phyloP scores from a whole-genome alignment of 2,888 invertebrate species.

The Eucera pruinosa region DNA sequence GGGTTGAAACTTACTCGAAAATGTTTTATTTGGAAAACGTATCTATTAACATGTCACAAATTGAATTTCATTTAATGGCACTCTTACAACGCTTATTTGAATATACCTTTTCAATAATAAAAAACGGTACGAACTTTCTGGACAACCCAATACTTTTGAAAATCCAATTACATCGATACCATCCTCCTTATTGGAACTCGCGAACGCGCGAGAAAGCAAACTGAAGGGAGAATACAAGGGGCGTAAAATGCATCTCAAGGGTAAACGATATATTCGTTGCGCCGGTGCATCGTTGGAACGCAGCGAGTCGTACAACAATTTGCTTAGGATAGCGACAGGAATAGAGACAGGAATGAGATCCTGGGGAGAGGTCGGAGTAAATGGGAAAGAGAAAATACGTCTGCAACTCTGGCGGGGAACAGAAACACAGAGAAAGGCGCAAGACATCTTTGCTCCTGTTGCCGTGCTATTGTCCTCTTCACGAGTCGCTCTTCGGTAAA shows the following conservation, averaged over 20 bases:
- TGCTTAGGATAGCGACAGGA: conserved; percentile 52
- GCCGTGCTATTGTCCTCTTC: conserved; percentile 24
- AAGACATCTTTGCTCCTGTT: conserved; percentile 2
- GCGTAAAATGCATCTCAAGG: conserved; percentile 17
- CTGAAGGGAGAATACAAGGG: neutral
- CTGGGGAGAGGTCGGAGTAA: conserved; percentile 29
- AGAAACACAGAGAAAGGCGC: neutral
- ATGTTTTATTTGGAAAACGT: too few relatives aligned
- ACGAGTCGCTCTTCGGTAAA: conserved; percentile 35
- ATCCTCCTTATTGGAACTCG: too few relatives aligned
- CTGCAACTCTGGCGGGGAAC: conserved; percentile 33
- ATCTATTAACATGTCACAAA: too few relatives aligned
- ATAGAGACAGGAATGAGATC: conserved; percentile 32
- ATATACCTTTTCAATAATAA: too few relatives aligned
- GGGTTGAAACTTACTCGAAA: too few relatives aligned
- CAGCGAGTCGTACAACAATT: conserved; percentile 51
- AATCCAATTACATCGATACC: too few relatives aligned
- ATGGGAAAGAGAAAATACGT: conserved; percentile 55
- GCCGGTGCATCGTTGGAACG: conserved; percentile 20
- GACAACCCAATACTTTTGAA: too few relatives aligned
- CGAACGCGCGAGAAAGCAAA: neutral
- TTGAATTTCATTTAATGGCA: too few relatives aligned
- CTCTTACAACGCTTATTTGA: too few relatives aligned
- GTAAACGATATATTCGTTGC: conserved; percentile 32
- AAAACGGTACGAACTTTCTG: too few relatives aligned